Evolutionary conservation across 2,113 vertebrate genomes (phyloP).

Genomic region (Gobio gobio): DNA sequence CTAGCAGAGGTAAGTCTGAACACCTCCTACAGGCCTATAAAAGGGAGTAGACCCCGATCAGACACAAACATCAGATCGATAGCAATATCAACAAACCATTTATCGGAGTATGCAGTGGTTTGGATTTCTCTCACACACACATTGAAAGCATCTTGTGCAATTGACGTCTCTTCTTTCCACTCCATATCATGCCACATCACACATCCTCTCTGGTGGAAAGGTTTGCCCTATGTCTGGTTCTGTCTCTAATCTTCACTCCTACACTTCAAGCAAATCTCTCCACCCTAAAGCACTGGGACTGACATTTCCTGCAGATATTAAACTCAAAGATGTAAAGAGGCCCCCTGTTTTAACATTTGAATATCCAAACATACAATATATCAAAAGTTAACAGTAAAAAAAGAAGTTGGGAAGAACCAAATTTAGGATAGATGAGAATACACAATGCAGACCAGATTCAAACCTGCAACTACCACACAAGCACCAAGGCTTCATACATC

Average conservation of each 20-base stretch:
- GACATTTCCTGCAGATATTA: constrained; percentile 35
- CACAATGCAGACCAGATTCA: too few relatives aligned
- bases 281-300: background rate
- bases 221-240: background rate
- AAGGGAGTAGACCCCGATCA: background rate
- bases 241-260: constrained; percentile 27
- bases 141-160: background rate
- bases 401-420: too few relatives aligned
- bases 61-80: background rate
- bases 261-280: constrained; percentile 9
- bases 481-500: too few relatives aligned
- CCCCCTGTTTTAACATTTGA: too few relatives aligned
- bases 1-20: background rate
- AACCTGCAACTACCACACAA: too few relatives aligned
- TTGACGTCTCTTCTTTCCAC: constrained; percentile 7
- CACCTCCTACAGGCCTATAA: background rate
- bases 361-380: too few relatives aligned
- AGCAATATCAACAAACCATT: constrained; percentile 23
- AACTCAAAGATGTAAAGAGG: constrained; percentile 13
- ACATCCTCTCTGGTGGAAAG: constrained; percentile 1
- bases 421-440: too few relatives aligned
- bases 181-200: background rate
- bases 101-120: background rate
- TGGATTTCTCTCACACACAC: background rate
- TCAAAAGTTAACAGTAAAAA: too few relatives aligned